Percentiles rank a stretch among this genome's conserved stretches.
These are phyloP conservation scores for Lasioglossum calceatum DNA, from an alignment of 2,888 invertebrate species.

Conservation along the genomic window DNA sequence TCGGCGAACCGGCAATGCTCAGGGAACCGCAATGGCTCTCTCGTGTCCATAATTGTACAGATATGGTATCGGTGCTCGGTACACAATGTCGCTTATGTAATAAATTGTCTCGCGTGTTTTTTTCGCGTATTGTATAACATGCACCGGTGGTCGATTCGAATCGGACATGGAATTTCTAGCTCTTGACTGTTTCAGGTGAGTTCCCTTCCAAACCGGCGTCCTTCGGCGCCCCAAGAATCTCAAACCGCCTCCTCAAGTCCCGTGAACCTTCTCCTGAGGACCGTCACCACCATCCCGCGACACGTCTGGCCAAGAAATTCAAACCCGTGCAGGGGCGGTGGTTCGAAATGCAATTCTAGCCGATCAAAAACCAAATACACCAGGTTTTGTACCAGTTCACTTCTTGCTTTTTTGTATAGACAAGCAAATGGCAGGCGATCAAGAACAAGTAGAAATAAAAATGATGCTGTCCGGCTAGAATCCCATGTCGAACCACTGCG, in stretches of 20 bases:
- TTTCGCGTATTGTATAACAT: slow-evolving; percentile 32
- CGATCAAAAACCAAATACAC: not conserved
- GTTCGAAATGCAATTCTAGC: not conserved
- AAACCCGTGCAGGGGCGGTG: not conserved
- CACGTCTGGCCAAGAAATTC: not conserved
- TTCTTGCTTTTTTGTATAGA: not conserved
- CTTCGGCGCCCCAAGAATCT: not conserved
- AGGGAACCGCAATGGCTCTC: not conserved
- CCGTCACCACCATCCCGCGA: not conserved
- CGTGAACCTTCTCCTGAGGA: not conserved
- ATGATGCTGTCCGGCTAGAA: slow-evolving; percentile 1
- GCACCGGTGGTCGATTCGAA: not conserved
- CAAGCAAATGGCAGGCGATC: not conserved
- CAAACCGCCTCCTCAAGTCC: not conserved
- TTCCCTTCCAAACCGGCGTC: not conserved
- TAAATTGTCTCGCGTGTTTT: slow-evolving; percentile 38
- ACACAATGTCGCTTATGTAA: slow-evolving; percentile 50
- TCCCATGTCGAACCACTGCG: not conserved
- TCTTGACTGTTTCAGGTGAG: not conserved
- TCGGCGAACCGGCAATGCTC: not conserved
- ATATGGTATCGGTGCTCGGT: slow-evolving; percentile 30
- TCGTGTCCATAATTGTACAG: slow-evolving; percentile 29
- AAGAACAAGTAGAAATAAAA: not conserved
- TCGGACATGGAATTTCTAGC: not conserved
- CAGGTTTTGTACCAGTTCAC: not conserved